phyloP scores from a whole-genome alignment of 1,140 invertebrate species.

The Trypoxylus dichotomus region DNA sequence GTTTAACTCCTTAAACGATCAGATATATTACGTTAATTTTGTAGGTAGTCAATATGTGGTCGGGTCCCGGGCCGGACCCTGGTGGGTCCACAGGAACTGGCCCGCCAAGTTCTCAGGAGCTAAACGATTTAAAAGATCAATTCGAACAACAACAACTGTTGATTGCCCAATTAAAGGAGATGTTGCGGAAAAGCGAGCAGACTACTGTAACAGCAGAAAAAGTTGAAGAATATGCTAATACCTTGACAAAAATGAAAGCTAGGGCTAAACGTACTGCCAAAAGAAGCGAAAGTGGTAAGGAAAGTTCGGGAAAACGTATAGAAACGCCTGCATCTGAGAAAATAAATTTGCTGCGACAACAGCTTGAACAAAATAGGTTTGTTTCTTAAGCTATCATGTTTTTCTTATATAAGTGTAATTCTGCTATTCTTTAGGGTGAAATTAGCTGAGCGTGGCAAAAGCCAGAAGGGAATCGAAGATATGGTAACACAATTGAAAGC shows the following conservation, averaged over 20 bases:
- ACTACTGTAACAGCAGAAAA: slow-evolving; percentile 49
- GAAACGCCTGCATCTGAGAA: slow-evolving; percentile 55
- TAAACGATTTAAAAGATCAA: slow-evolving; percentile 50
- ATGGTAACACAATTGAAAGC: slow-evolving; percentile 54
- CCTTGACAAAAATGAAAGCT: slow-evolving; percentile 45
- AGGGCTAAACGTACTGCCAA: slow-evolving; percentile 46
- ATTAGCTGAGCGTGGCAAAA: slow-evolving; percentile 54
- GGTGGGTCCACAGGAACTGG: slow-evolving; percentile 39
- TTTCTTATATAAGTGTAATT: background rate
- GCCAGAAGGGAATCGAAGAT: slow-evolving; percentile 54
- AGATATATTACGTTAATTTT: background rate
- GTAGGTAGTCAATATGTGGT: slow-evolving; percentile 43
- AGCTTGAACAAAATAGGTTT: slow-evolving; percentile 57
- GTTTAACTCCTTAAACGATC: background rate
- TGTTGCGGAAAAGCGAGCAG: slow-evolving; percentile 51
- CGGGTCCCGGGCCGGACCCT: slow-evolving; percentile 45
- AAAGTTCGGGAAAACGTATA: slow-evolving; percentile 32
- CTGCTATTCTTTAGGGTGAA: slow-evolving; percentile 45
- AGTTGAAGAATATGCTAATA: slow-evolving; percentile 52
- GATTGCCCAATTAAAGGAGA: slow-evolving; percentile 51
- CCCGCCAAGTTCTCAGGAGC: slow-evolving; percentile 39
- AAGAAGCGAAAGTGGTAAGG: slow-evolving; percentile 35
- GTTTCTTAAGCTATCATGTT: slow-evolving; percentile 7
- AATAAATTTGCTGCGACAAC: slow-evolving; percentile 55
- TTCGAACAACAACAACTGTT: slow-evolving; percentile 50